phyloP scores from a whole-genome alignment of 2,797 vertebrate genomes.

The Lagodon rhomboides region DNA sequence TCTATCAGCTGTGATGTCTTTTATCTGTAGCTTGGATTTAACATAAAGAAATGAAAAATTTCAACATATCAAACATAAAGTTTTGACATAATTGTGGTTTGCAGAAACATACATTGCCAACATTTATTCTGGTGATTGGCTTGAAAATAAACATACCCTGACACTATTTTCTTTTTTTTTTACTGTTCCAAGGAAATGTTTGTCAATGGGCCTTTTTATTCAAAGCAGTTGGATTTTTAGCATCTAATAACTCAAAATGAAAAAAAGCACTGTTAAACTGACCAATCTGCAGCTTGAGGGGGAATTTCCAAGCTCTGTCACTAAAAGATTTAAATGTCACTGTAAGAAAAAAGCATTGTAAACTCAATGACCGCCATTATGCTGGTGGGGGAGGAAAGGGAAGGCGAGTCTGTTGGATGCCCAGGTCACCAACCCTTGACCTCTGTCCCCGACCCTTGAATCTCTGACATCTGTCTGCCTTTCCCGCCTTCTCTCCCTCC shows the following conservation, averaged over 20 bases:
- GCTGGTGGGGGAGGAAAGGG: conserved; percentile 55
- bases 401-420: conserved; percentile 64
- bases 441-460: conserved; percentile 76
- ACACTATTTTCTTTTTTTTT: not conserved
- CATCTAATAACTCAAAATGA: not conserved
- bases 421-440: conserved; percentile 84
- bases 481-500: conserved; percentile 71
- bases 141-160: no score
- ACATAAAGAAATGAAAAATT: no score
- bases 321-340: conserved; percentile 54
- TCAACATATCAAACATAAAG: no score
- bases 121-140: no score
- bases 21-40: no score
- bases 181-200: not conserved
- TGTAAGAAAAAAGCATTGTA: conserved; percentile 70
- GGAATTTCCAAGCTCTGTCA: conserved; percentile 23
- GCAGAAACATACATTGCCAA: no score
- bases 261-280: not conserved
- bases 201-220: not conserved
- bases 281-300: not conserved
- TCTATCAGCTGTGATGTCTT: no score
- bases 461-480: conserved; percentile 83
- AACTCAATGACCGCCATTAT: conserved; percentile 70
- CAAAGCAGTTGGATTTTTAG: conserved; percentile 12
- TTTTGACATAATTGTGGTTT: no score